Evolutionary conservation across 1,140 invertebrate genomes (phyloP).

Genomic region (Cotesia chilonis): DNA sequence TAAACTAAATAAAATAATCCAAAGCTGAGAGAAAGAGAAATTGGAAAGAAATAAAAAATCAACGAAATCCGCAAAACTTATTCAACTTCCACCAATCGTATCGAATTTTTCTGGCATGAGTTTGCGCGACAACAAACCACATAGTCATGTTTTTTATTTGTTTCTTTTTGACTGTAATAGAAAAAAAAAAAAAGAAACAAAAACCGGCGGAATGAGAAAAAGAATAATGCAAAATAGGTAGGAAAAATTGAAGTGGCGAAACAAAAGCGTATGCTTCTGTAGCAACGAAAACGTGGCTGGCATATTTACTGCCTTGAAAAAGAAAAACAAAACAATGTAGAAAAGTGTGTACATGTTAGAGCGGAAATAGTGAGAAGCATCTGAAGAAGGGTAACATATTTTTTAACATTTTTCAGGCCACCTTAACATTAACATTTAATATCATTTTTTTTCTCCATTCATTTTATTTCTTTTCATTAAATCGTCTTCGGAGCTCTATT

Average conservation of each 20-base stretch:
- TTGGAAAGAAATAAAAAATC: slow-evolving; percentile 14
- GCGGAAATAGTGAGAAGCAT: background rate
- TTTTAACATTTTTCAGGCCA: background rate
- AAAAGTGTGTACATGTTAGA: no score
- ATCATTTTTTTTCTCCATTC: background rate
- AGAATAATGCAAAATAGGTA: slow-evolving; percentile 27
- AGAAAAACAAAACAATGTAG: background rate
- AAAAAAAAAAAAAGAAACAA: slow-evolving; percentile 1
- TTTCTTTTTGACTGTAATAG: background rate
- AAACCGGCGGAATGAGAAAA: background rate
- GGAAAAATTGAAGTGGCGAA: slow-evolving; percentile 21
- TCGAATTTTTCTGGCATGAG: background rate
- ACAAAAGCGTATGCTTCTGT: slow-evolving; percentile 20
- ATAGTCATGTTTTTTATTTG: slow-evolving; percentile 14
- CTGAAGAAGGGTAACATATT: slow-evolving; percentile 8
- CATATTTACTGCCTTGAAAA: slow-evolving; percentile 12
- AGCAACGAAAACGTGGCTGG: slow-evolving; percentile 20
- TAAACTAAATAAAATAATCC: background rate
- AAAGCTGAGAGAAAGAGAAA: background rate
- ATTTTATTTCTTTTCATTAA: background rate
- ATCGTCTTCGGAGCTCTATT: background rate
- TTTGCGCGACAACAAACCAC: slow-evolving; percentile 21
- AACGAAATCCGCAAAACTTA: slow-evolving; percentile 7
- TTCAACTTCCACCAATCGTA: slow-evolving; percentile 14
- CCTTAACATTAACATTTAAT: background rate